Percentiles rank a stretch among this genome's conserved stretches.
phyloP scores from a whole-genome alignment of 1,140 invertebrate species.

The Drosophila repleta region DNA sequence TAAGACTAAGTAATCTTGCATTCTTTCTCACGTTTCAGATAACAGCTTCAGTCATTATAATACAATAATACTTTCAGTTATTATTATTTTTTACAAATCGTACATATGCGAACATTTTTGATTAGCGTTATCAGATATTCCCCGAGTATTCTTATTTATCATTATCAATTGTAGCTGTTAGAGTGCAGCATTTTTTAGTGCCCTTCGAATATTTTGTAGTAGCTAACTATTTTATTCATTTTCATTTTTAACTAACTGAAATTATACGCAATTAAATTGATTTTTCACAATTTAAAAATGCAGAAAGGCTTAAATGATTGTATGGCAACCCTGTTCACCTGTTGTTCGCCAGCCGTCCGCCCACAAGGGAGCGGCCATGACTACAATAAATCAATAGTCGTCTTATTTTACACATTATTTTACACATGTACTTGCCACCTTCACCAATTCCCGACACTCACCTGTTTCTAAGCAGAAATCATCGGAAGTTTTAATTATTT shows the following conservation, averaged over 20 bases:
- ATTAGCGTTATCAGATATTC: conserved; percentile 11
- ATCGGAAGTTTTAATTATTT: background rate
- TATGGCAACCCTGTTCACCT: conserved; percentile 57
- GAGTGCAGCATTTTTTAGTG: background rate
- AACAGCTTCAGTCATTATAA: background rate
- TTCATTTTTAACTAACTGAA: background rate
- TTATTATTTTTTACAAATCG: background rate
- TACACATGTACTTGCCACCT: conserved; percentile 8
- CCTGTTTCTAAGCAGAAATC: conserved; percentile 9
- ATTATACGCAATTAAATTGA: conserved; percentile 13
- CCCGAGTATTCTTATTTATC: background rate
- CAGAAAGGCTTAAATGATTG: conserved; percentile 7
- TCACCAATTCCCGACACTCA: conserved; percentile 8
- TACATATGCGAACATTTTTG: background rate
- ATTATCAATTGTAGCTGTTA: background rate
- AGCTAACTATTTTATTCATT: background rate
- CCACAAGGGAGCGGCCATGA: conserved; percentile 44
- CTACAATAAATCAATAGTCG: conserved; percentile 40
- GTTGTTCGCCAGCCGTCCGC: conserved; percentile 60
- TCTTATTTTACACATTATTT: conserved; percentile 27
- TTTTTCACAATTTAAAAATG: conserved; percentile 27
- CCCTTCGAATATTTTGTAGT: background rate
- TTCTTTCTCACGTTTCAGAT: no score
- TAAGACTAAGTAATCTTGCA: no score
- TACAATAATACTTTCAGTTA: background rate